A percentile compares a stretch with the other conserved stretches of the same genome.
Evolutionary conservation across 2,113 vertebrate genomes (phyloP).

Genomic region (Parus major): DNA sequence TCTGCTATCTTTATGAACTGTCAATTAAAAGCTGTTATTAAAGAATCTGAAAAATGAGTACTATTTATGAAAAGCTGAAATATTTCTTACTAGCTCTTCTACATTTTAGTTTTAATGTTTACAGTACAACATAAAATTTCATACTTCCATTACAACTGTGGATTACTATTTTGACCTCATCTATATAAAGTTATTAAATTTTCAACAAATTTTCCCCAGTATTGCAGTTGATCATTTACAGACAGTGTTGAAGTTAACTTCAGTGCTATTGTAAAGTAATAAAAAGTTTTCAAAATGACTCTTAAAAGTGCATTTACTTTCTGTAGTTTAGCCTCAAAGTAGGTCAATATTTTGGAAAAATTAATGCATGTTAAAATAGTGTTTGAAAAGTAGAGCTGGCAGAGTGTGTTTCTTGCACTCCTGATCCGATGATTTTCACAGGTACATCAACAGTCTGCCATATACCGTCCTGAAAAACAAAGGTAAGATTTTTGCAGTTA

Average conservation of each 20-base stretch:
- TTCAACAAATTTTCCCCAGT: slow-evolving; percentile 77
- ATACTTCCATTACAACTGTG: slow-evolving; percentile 57
- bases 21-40: slow-evolving; percentile 1
- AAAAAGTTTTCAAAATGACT: slow-evolving; percentile 77
- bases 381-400: slow-evolving; percentile 69
- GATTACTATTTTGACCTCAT: slow-evolving; percentile 65
- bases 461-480: slow-evolving; percentile 89
- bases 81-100: slow-evolving; percentile 60
- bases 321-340: slow-evolving; percentile 68
- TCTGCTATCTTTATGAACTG: slow-evolving; percentile 36
- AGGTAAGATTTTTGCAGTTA: neutral
- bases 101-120: slow-evolving; percentile 49
- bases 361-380: slow-evolving; percentile 71
- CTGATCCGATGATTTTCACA: slow-evolving; percentile 28
- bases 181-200: slow-evolving; percentile 69
- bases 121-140: slow-evolving; percentile 38
- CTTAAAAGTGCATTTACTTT: slow-evolving; percentile 77
- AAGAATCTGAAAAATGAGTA: slow-evolving; percentile 50
- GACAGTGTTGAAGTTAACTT: slow-evolving; percentile 86
- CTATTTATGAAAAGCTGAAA: slow-evolving; percentile 59
- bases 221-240: slow-evolving; percentile 76
- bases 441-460: slow-evolving; percentile 91
- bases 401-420: slow-evolving; percentile 48
- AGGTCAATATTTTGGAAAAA: slow-evolving; percentile 60
- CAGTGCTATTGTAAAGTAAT: slow-evolving; percentile 89